Conservation (phyloP, 1,140 invertebrate species). For the Cydia fagiglandana region DNA sequence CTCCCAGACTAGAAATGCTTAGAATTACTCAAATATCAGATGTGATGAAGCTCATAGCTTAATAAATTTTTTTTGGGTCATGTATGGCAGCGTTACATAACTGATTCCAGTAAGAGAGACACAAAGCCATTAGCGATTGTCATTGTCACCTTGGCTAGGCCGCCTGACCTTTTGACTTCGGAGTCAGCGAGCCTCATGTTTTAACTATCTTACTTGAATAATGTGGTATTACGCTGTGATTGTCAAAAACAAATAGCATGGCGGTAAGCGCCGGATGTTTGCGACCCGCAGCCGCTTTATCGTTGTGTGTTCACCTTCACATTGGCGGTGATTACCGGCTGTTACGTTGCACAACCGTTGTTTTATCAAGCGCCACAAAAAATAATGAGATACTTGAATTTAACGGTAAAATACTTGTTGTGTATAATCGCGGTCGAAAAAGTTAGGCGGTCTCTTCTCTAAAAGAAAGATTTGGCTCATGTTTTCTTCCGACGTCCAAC, state of each 20-base stretch:
- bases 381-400: neutral
- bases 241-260: constrained; percentile 10
- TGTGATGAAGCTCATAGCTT: no score
- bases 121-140: no score
- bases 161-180: neutral
- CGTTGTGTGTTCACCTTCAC: constrained; percentile 25
- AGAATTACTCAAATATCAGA: no score
- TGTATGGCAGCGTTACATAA: no score
- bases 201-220: neutral
- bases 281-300: constrained; percentile 19
- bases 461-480: no score
- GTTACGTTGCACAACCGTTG: constrained; percentile 2
- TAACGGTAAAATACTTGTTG: no score
- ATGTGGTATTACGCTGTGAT: neutral
- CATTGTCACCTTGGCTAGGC: neutral
- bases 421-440: no score
- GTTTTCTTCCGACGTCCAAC: no score
- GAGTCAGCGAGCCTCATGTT: neutral
- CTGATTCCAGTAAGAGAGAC: no score
- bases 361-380: constrained; percentile 8
- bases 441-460: no score
- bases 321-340: constrained; percentile 21
- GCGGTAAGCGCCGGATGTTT: constrained; percentile 22
- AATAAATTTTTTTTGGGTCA: no score
- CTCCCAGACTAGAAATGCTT: no score